phyloP scores from a whole-genome alignment of 2,113 vertebrate genomes.

The Tor tambroides region DNA sequence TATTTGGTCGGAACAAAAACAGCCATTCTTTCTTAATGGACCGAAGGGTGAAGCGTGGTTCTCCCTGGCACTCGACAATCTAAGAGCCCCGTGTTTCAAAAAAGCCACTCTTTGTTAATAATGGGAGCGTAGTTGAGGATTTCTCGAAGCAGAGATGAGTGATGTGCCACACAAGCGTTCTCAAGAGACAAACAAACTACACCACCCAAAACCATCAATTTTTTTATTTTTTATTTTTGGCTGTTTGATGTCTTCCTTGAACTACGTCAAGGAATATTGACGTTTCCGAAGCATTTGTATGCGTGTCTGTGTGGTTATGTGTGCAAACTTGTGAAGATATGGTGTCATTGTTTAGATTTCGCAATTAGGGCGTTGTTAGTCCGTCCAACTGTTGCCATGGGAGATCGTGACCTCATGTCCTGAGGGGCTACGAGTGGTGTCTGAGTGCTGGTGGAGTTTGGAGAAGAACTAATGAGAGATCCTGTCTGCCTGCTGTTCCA shows the following conservation, averaged over 20 bases:
- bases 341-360: neutral
- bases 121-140: slow-evolving; percentile 67
- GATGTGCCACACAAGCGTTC: slow-evolving; percentile 50
- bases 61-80: slow-evolving; percentile 55
- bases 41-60: slow-evolving; percentile 49
- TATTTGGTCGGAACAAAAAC: slow-evolving; percentile 53
- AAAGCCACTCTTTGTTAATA: slow-evolving; percentile 70
- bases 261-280: neutral
- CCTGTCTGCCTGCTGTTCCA: slow-evolving; percentile 45
- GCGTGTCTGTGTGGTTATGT: neutral
- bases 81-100: slow-evolving; percentile 67
- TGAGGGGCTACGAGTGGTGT: slow-evolving; percentile 16
- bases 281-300: neutral
- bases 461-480: slow-evolving; percentile 43
- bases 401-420: slow-evolving; percentile 50
- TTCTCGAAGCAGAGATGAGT: slow-evolving; percentile 66
- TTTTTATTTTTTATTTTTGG: neutral
- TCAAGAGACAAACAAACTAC: neutral
- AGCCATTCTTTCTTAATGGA: slow-evolving; percentile 49
- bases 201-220: neutral
- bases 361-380: slow-evolving; percentile 28
- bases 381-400: slow-evolving; percentile 31
- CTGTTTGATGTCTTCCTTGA: neutral
- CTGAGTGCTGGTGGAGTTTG: slow-evolving; percentile 17
- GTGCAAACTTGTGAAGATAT: slow-evolving; percentile 4